Evolutionary conservation across 2,888 invertebrate genomes (phyloP), one percentile per base, ranked within the genome.

Genomic region (Coelopa pilipes): DNA sequence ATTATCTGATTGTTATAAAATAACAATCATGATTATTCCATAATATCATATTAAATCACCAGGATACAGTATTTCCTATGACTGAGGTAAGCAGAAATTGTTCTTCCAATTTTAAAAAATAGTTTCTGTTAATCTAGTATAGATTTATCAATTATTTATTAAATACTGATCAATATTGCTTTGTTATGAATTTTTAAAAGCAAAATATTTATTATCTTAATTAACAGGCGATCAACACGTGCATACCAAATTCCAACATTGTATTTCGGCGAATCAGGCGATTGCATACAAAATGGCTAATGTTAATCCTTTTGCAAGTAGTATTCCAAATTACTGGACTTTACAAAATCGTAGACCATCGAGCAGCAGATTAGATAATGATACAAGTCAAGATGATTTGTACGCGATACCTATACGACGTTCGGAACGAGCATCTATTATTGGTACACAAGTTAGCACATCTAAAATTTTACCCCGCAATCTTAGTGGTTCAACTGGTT

Each of bases 391-490:
- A 70, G 87, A 87, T 80, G 87, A 86, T 79, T 82, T 85, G 70
- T 87, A 87, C 77, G 87, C 87, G 76, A 86, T 86, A 76, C 87
- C 87, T 70, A 83, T 86, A 75, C 82, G 86, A 53, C 82, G 86
- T n/a, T 84, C 86, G 7, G 86, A 86, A 69, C 84, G 85, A 15
- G 81, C 78, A 19, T 75, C 78, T 72, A 75, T 78, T 63, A 67
- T 78, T 57, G 69, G 82, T 55, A 77, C 66, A 70, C 77, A 34
- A 13, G 70, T 53, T 1, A 50, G 53, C 78, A 78, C 92, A 84
- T 93, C 93, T 60, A 93, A 93, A 10, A 92, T 92, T 78, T 92
- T 92, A 85, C 92, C 92, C 5, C 87, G 92, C 76, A 89, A 89
- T 78, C 85, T 89, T 11, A 89, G 89, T 15, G 87, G 63, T 21